Percentiles rank a stretch among this genome's conserved stretches.
Evolutionary conservation across 64 coral and sea anemone species (phyloP).

Genomic region (Actinia tenebrosa): DNA sequence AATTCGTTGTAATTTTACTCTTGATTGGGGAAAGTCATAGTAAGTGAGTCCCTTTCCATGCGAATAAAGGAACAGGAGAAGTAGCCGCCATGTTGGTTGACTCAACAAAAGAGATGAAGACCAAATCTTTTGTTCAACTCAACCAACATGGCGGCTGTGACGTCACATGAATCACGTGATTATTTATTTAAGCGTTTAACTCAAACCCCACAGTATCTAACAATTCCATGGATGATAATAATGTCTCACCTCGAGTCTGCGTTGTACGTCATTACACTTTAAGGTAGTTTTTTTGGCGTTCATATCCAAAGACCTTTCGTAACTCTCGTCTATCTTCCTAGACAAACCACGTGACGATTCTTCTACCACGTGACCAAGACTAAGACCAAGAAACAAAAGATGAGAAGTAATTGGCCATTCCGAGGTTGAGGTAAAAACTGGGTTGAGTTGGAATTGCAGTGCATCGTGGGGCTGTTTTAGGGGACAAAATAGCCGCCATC

Average conservation of each 20-base stretch:
- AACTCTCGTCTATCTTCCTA: conserved; percentile 53
- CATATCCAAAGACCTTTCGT: conserved; percentile 46
- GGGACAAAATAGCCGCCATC: no score
- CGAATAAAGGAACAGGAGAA: no score
- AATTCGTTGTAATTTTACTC: no score
- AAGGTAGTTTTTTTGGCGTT: conserved; percentile 59
- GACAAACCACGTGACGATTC: conserved; percentile 52
- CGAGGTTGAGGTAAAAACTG: no score
- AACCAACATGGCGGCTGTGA: no score
- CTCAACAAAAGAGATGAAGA: no score
- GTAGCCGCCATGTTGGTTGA: no score
- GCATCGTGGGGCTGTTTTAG: neutral
- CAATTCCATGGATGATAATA: neutral
- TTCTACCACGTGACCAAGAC: conserved; percentile 49
- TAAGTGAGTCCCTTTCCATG: no score
- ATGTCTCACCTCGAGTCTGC: conserved; percentile 36
- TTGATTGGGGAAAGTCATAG: no score
- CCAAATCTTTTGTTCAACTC: no score
- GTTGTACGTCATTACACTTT: conserved; percentile 62
- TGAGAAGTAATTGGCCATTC: neutral
- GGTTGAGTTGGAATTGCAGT: neutral
- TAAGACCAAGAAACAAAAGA: neutral
- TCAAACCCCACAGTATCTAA: neutral
- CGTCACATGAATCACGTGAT: no score
- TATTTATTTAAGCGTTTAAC: no score